Conservation (phyloP, 2,797 vertebrate genomes). For the Mus caroli region DNA sequence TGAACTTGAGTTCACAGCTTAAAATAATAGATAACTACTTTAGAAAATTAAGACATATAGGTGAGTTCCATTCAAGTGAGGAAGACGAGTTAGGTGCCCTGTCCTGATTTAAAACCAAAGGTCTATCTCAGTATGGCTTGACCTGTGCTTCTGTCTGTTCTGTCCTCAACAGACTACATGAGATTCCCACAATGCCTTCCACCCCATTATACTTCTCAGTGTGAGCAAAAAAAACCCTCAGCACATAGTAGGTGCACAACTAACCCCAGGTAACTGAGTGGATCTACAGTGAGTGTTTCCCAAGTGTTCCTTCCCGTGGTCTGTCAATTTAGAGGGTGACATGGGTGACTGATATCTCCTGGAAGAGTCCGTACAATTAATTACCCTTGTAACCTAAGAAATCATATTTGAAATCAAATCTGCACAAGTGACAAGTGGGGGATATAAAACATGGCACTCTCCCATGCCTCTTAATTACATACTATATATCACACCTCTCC, state of each 20-base stretch:
- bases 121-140: not conserved
- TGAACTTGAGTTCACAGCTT: not conserved
- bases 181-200: not conserved
- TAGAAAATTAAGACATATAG: conserved; percentile 1
- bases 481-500: conserved; percentile 79
- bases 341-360: conserved; percentile 74
- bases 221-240: not conserved
- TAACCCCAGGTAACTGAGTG: not conserved
- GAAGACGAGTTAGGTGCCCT: not conserved
- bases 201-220: not conserved
- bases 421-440: conserved; percentile 73
- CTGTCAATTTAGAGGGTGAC: conserved; percentile 61
- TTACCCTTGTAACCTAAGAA: conserved; percentile 83
- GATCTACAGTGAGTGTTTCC: not conserved
- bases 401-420: conserved; percentile 83
- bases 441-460: conserved; percentile 75
- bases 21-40: not conserved
- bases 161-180: not conserved
- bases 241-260: conserved; percentile 9
- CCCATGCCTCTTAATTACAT: conserved; percentile 78
- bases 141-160: not conserved
- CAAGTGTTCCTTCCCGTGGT: not conserved
- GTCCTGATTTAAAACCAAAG: not conserved
- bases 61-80: not conserved
- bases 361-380: conserved; percentile 77